These are phyloP conservation scores for Cyanoramphus novaezelandiae DNA, from an alignment of 2,113 vertebrate genomes.

Conservation along the genomic window DNA sequence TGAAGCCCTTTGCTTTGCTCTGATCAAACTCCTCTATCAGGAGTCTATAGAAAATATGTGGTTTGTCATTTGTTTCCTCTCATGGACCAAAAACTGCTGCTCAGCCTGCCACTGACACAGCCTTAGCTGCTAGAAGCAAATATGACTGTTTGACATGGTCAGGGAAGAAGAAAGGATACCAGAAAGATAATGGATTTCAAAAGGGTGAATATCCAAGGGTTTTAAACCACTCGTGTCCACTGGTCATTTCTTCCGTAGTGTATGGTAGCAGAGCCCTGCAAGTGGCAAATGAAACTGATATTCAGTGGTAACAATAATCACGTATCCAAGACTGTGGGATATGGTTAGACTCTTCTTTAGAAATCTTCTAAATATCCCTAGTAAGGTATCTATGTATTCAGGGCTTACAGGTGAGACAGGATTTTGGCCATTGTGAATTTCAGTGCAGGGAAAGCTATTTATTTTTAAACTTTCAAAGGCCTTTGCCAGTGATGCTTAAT, in stretches of 20 bases:
- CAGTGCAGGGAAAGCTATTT: neutral
- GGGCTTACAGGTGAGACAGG: neutral
- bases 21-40: neutral
- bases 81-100: neutral
- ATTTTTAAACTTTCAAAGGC: neutral
- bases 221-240: neutral
- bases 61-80: neutral
- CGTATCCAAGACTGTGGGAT: neutral
- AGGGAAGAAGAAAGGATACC: neutral
- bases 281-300: neutral
- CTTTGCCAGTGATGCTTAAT: constrained; percentile 1
- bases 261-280: neutral
- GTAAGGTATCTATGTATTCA: neutral
- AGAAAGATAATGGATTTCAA: neutral
- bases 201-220: neutral
- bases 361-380: neutral
- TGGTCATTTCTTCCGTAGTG: neutral
- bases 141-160: neutral
- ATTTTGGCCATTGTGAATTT: neutral
- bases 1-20: neutral
- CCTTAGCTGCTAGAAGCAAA: neutral
- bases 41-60: neutral
- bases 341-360: neutral
- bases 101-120: neutral
- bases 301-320: neutral